A percentile compares a stretch with the other conserved stretches of the same genome.
Conservation (phyloP, 2,888 invertebrate species). For the Lapara coniferarum region DNA sequence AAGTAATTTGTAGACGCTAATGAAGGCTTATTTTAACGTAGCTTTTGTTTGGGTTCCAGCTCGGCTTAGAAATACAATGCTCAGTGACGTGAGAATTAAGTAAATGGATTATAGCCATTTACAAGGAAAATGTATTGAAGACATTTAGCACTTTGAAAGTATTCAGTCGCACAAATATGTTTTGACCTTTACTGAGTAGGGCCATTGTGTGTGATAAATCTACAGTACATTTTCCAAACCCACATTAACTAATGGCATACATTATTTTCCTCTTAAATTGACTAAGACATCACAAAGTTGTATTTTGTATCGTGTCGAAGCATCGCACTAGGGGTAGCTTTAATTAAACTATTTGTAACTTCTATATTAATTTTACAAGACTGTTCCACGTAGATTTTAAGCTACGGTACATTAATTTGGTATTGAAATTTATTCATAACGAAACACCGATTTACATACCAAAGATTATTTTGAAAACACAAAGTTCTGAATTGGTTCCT, state of each 20-base stretch:
- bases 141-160: no score
- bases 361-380: slow-evolving; percentile 32
- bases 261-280: neutral
- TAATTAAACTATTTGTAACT: slow-evolving; percentile 28
- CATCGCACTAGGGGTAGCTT: slow-evolving; percentile 20
- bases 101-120: slow-evolving; percentile 1
- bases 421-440: slow-evolving; percentile 45
- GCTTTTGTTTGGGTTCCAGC: slow-evolving; percentile 15
- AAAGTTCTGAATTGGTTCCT: slow-evolving; percentile 25
- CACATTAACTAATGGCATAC: no score
- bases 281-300: neutral
- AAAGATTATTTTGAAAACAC: slow-evolving; percentile 52
- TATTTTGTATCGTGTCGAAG: slow-evolving; percentile 19
- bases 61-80: neutral
- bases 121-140: neutral
- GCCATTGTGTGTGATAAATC: no score
- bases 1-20: slow-evolving; percentile 17
- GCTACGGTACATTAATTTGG: slow-evolving; percentile 31
- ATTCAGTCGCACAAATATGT: no score
- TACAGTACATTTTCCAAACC: no score
- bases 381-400: slow-evolving; percentile 30
- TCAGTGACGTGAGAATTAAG: slow-evolving; percentile 5
- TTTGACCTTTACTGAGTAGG: no score
- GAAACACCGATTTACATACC: slow-evolving; percentile 54
- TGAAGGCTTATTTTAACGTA: slow-evolving; percentile 13